A percentile compares a stretch with the other conserved stretches of the same genome.
Conservation (phyloP, 1,140 invertebrate genomes). For the Metopolophium dirhodum region DNA sequence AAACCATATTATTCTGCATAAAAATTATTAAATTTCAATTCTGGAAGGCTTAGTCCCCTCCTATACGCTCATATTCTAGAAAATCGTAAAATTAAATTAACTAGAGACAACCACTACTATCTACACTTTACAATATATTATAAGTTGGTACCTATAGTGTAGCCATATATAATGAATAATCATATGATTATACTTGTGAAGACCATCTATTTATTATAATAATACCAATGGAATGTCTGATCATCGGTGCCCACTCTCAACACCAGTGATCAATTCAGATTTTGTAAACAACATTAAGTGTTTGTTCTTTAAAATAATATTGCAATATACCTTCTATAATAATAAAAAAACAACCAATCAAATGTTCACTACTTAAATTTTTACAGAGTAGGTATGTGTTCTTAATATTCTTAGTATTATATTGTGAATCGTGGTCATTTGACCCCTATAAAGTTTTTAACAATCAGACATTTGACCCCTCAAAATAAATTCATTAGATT, state of each 20-base stretch:
- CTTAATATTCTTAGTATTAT: not conserved
- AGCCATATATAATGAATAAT: not conserved
- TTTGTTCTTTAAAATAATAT: conserved; percentile 7
- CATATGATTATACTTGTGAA: not conserved
- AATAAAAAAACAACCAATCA: conserved; percentile 9
- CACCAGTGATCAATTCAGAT: not conserved
- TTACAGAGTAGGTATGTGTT: not conserved
- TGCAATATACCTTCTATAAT: not conserved
- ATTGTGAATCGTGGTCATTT: not conserved
- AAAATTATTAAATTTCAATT: not conserved
- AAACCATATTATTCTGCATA: not conserved
- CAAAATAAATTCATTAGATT: conserved; percentile 1
- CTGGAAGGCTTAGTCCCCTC: not conserved
- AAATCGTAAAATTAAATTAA: not conserved
- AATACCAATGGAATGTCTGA: not conserved
- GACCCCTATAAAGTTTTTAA: not conserved
- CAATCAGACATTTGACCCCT: not conserved
- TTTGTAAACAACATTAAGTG: conserved; percentile 28
- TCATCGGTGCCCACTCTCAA: not conserved
- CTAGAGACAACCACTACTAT: not conserved
- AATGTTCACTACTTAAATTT: conserved; percentile 1
- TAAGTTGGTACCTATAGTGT: not conserved
- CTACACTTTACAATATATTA: not conserved
- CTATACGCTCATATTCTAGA: not conserved
- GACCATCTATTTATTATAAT: not conserved